Conservation (phyloP, 2,888 invertebrate genomes). For the Eledone cirrhosa region DNA sequence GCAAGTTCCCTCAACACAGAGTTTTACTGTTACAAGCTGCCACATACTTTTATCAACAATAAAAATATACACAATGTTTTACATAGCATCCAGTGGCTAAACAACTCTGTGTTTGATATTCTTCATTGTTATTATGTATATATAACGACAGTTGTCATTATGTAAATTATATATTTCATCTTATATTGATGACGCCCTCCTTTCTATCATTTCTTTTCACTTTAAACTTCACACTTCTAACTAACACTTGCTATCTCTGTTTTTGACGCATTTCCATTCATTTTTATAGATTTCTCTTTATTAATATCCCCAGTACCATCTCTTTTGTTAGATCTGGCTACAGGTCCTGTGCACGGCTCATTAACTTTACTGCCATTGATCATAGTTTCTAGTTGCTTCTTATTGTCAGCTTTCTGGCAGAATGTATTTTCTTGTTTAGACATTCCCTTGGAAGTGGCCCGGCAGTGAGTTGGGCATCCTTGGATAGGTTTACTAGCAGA, state of each 20-base stretch:
- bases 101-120: no score
- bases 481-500: background rate
- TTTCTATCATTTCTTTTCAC: background rate
- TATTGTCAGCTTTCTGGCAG: background rate
- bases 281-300: conserved; percentile 13
- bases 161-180: background rate
- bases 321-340: background rate
- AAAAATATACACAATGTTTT: no score
- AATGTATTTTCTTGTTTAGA: background rate
- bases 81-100: no score
- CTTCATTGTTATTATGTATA: no score
- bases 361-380: conserved; percentile 8
- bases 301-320: background rate
- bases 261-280: conserved; percentile 12
- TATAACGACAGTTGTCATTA: background rate
- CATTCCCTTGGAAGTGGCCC: background rate
- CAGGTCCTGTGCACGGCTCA: background rate
- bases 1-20: no score
- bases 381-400: conserved; percentile 7
- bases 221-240: background rate
- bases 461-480: background rate
- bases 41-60: no score
- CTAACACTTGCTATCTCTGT: conserved; percentile 13
- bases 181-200: background rate
- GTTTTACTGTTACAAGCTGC: no score